Base-by-base conservation (phyloP, 2,888 invertebrate species). In the Tipula unca region DNA sequence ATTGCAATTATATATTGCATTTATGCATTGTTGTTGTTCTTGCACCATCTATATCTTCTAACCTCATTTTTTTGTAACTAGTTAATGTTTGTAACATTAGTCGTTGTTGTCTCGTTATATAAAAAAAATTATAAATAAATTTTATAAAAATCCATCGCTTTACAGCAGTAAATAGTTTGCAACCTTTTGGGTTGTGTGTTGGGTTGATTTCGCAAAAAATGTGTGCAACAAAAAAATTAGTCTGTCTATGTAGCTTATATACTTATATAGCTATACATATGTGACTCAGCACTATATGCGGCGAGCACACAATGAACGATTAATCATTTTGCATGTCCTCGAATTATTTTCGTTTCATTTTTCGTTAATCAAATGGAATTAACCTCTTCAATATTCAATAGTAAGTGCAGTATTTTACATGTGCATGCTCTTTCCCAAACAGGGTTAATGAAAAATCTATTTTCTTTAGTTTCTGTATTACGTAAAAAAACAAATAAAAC, bases 1-100 rank as follows among this genome's bases (percentile, higher is more conserved):
- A 69, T 69, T 69, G 69, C 69, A 69, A 69, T 69, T 69, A 69
- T 69, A 69, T 69, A 25, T 69, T 69, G 69, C 69, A 69, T 69
- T 69, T 69, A 5, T 5, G 25, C 25, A 69, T 69, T 69, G 69
- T 69, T 54, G 54, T 54, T 69, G 25, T 69, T 69, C 10, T 25
- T 25, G 25, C 69, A 69, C 25, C 69, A 25, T 25, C 69, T 25
- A 25, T 69, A 69, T 69, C 69, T 69, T 69, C 69, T 69, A 69
- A 69, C 69, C 69, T 69, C 69, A 69, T 69, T 69, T 69, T 69
- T 10, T 69, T 69, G 25, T 69, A 69, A 25, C 69, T 69, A 69
- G 10, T 25, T 69, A 69, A 69, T 69, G 69, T 69, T n/a, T 69
- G 69, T 25, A 69, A 69, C 69, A 69, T 69, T 69, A 69, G 69